Base-by-base conservation (phyloP, 1,140 invertebrate genomes). In the Ruditapes philippinarum region DNA sequence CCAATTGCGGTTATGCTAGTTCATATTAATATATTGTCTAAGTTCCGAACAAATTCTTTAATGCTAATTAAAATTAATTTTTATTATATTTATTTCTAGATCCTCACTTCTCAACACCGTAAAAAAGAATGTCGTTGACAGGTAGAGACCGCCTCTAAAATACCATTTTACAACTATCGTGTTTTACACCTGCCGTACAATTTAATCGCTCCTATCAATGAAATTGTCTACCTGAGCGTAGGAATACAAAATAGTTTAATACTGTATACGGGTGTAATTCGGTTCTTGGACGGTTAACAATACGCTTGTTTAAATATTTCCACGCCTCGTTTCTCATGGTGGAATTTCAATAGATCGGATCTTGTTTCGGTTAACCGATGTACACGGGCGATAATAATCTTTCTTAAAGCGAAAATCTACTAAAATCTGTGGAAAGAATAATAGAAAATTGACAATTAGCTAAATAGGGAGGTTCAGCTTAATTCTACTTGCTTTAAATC, bases 201-300 rank as follows among this genome's bases (percentile, higher is more conserved):
- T 25, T 42, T 88, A 88, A 42, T 42, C 45, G 22, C 42, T 36
- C 49, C 36, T 88, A 79, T 88, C 85, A 88, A 88, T 88, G 85
- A 80, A 88, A 78, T 51, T 19, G 74, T 49, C 62, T 80, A 79
- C 74, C 42, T 65, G 36, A 11, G 85, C 85, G 85, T 40, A 68
- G 54, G 62, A 88, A 88, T 88, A 88, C 74, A 57, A 25, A 40
- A 45, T n/a, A n/a, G n/a, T n/a, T n/a, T n/a, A n/a, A n/a, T 76
- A 86, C 83, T 51, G 70, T 60, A 70, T 28, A 74, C 28, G 42
- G 22, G 81, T 73, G 81, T 84, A 14, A 84, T 70, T 25, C 65
- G 81, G 81, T 73, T 73, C n/a, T 31, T 12, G 68, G 36, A 65
- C 70, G 68, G 25, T 25, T 84, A 25, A 36, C 42, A 60, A 40